Conservation (phyloP, 2,113 vertebrate species). For the Hiodon alosoides region DNA sequence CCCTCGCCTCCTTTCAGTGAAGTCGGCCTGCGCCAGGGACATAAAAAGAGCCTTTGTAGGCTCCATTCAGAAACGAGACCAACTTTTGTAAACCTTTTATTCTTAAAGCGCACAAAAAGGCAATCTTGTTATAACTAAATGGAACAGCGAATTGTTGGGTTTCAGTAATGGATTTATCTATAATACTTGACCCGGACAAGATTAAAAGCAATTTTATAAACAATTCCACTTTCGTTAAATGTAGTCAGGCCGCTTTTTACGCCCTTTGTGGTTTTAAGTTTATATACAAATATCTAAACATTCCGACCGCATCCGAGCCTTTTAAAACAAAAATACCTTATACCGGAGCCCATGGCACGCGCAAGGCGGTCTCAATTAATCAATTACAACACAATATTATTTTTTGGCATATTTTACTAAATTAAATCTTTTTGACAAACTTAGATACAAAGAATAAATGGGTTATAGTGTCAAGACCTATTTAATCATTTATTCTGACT, state of each 20-base stretch:
- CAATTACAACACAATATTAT: too few species aligned
- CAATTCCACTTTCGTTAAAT: constrained; percentile 12
- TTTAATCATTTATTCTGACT: too few species aligned
- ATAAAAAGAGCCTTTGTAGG: constrained; percentile 64
- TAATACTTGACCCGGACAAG: constrained; percentile 21
- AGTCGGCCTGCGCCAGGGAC: constrained; percentile 47
- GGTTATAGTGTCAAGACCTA: too few species aligned
- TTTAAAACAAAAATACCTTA: too few species aligned
- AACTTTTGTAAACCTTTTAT: constrained; percentile 55
- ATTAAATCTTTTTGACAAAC: too few species aligned
- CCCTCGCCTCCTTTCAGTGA: constrained; percentile 50
- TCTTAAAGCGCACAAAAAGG: constrained; percentile 55
- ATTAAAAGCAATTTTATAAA: constrained; percentile 24
- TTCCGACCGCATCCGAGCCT: not conserved
- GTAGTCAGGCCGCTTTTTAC: not conserved
- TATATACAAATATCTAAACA: not conserved
- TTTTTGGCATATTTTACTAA: too few species aligned
- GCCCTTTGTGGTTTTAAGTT: not conserved
- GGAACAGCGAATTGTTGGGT: constrained; percentile 23
- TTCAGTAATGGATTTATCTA: constrained; percentile 25
- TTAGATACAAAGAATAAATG: too few species aligned
- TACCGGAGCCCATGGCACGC: too few species aligned
- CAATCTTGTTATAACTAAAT: constrained; percentile 34
- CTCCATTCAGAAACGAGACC: constrained; percentile 45
- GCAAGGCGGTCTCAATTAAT: too few species aligned